Evolutionary conservation across 2,888 invertebrate genomes (phyloP).

Genomic region (Apoda limacodes): DNA sequence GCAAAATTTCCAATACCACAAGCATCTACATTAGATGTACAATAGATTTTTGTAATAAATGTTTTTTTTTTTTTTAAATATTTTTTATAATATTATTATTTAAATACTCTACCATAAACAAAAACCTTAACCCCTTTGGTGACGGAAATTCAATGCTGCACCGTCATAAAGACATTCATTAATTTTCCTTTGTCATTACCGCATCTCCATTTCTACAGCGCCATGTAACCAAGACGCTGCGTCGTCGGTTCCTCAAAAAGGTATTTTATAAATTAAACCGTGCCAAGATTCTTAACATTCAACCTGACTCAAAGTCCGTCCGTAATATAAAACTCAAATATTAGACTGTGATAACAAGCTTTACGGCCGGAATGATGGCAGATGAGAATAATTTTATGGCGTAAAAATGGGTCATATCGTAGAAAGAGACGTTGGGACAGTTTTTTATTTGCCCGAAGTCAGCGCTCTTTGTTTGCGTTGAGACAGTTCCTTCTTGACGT

Average conservation of each 20-base stretch:
- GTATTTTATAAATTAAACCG: constrained; percentile 18
- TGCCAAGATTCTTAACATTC: constrained; percentile 23
- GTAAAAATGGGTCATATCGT: constrained; percentile 51
- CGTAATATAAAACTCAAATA: constrained; percentile 41
- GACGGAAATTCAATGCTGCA: too few species aligned
- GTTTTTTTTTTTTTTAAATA: too few species aligned
- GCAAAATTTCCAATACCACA: too few species aligned
- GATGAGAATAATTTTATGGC: constrained; percentile 46
- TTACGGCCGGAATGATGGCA: constrained; percentile 31
- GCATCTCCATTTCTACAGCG: constrained; percentile 11
- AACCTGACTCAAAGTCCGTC: constrained; percentile 22
- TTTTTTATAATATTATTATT: too few species aligned
- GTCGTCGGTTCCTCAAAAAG: constrained; percentile 21
- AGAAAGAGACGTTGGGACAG: constrained; percentile 29
- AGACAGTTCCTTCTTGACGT: constrained; percentile 29
- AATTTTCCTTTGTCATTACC: constrained; percentile 24
- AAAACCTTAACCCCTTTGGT: too few species aligned
- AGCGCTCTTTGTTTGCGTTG: constrained; percentile 39
- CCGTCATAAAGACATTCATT: constrained; percentile 20
- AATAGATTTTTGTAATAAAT: too few species aligned
- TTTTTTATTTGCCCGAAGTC: constrained; percentile 52
- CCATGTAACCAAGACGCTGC: constrained; percentile 11
- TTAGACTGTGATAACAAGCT: constrained; percentile 49
- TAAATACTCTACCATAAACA: too few species aligned
- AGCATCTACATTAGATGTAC: too few species aligned